These are phyloP conservation scores for Myoxocephalus aenaeus DNA, from an alignment of 2,797 vertebrate species.

Conservation along the genomic window DNA sequence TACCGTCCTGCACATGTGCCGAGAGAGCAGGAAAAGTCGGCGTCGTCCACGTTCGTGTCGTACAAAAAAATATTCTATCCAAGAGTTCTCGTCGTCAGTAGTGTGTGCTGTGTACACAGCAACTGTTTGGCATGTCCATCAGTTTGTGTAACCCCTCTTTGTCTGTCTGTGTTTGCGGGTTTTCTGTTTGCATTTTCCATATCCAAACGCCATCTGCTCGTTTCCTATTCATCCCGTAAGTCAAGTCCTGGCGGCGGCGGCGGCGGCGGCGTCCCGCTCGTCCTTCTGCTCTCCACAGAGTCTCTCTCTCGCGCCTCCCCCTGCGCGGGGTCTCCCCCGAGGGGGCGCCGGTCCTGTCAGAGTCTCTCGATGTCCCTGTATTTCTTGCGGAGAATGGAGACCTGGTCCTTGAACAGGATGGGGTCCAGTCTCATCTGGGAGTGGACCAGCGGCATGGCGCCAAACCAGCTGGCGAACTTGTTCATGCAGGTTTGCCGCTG, in stretches of 20 bases:
- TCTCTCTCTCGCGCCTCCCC: constrained; percentile 74
- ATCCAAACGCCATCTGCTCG: constrained; percentile 61
- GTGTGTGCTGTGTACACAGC: constrained; percentile 66
- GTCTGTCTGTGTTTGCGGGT: constrained; percentile 51
- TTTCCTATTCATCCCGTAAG: constrained; percentile 39
- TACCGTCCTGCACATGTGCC: constrained; percentile 72
- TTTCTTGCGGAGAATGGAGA: constrained; percentile 98
- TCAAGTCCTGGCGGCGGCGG: constrained; percentile 62
- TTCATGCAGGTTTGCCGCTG: constrained; percentile 99
- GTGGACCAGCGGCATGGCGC: constrained; percentile 98
- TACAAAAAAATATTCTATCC: constrained; percentile 77
- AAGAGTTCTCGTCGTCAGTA: constrained; percentile 76
- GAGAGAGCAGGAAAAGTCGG: constrained; percentile 59
- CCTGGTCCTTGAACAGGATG: constrained; percentile 99
- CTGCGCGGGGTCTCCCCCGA: constrained; percentile 71
- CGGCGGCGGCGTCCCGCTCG: constrained; percentile 54
- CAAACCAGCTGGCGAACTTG: constrained; percentile 99
- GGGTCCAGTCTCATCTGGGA: constrained; percentile 99
- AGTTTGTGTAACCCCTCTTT: constrained; percentile 55
- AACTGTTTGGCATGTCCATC: constrained; percentile 62
- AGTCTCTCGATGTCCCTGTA: constrained; percentile 99
- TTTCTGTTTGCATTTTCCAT: constrained; percentile 51
- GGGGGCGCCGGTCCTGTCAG: constrained; percentile 88
- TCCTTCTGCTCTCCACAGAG: constrained; percentile 67
- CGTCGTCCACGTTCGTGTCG: constrained; percentile 47